Base-by-base conservation (phyloP, 2,113 vertebrate species). In the Sminthopsis crassicaudata region DNA sequence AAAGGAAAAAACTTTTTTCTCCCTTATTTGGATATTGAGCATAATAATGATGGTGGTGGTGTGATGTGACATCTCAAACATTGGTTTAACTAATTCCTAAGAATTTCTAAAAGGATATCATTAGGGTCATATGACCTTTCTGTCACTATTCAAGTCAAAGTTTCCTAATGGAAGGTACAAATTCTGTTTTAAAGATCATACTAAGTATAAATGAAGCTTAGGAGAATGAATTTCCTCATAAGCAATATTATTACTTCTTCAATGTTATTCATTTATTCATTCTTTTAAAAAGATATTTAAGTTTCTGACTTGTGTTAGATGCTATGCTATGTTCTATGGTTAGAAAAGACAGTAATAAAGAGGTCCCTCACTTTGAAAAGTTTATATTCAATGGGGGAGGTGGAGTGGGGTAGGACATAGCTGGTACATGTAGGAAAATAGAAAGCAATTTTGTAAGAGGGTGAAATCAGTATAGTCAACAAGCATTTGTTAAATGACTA, bases 101-200 rank as follows among this genome's bases (percentile, higher is more conserved):
- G 53, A 90, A 96, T 90, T 97, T 55, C 57, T 93, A 95, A 96
- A 96, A 91, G 94, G 94, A 94, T 95, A 94, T 97, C 89, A 96
- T 93, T 92, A 98, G 97, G 96, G 95, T 97, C 95, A 97, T 96
- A 94, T 96, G 95, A 97, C 96, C 92, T 96, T 97, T 92, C 92
- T 96, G 94, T 90, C 96, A 95, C 96, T 97, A 97, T 94, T 96
- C 90, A 98, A 98, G 76, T 97, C 94, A 95, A 96, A 93, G 36
- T 84, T 90, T 93, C 26, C 89, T 92, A 30, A 91, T 93, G 48
- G 91, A 89, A 94, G 91, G 95, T 95, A 95, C 93, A 96, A 95
- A 97, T 96, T 92, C 93, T 97, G 1, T 92, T 88, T 55, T 60
- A 92, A 92, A 92, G 92, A 91, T 96, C 93, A 97, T 94, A 95